Base-by-base conservation (phyloP, 2,888 invertebrate species). In the Deilephila porcellus region DNA sequence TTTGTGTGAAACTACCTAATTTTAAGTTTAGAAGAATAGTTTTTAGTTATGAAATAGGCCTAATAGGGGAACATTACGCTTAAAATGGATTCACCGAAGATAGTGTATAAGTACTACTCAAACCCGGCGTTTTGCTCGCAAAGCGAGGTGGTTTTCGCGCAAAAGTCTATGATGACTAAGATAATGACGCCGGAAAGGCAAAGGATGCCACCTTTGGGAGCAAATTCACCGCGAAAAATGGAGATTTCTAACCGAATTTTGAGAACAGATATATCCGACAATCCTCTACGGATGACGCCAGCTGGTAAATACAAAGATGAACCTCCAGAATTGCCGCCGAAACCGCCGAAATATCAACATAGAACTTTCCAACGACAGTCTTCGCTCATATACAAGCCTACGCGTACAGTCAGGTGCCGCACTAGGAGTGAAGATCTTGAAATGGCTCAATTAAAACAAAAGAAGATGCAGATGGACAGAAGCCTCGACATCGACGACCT, bases 41-140 rank as follows among this genome's bases (percentile, higher is more conserved):
- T 32, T 52, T 45, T 63, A 34, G 34, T n/a, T 20, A 37, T 32
- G 7, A 29, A 14, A 52, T 53, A 53, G 52, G 45, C 20, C 34
- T 75, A 74, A 60, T 53, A 85, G 88, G 87, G 84, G 85, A 90
- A 82, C 37, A 75, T 75, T 86, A 89, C 89, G 88, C 88, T 88
- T 87, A 85, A 59, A 80, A 80, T 95, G 95, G 94, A 95, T 78
- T 95, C 95, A 29, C 95, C 95, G 52, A 95, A 94, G 85, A 95
- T 95, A 11, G 90, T 95, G 3, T 95, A 95, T 85, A 95, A 96
- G 88, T 97, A 97, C 82, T 97, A 97, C 83, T 96, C 97, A 7
- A 97, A 97, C 86, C 97, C 97, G 73, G 97, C 97, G 0, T 97
- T 97, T 86, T 97, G 97, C 86, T 96, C 96, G 45, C 96, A 97